phyloP scores from a whole-genome alignment of 2,888 invertebrate genomes.

The Drosophila borealis region DNA sequence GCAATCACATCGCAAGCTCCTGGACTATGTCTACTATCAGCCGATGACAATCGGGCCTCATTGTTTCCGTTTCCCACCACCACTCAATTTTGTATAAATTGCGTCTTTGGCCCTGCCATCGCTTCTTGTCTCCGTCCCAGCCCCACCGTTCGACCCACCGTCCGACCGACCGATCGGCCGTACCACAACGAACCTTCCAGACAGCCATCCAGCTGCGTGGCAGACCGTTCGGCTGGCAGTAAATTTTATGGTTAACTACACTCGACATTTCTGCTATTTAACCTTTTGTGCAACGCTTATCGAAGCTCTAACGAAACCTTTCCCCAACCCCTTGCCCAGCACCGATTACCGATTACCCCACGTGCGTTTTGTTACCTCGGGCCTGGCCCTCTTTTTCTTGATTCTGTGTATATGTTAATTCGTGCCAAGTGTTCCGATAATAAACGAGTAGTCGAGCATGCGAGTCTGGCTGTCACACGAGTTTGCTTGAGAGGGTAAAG shows the following conservation, averaged over 20 bases:
- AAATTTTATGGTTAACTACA: conserved; percentile 75
- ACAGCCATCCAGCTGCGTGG: conserved; percentile 62
- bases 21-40: conserved; percentile 53
- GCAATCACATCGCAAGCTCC: conserved; percentile 51
- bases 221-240: conserved; percentile 54
- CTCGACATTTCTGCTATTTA: conserved; percentile 66
- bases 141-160: neutral
- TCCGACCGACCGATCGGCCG: conserved; percentile 7
- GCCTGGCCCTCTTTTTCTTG: conserved; percentile 34
- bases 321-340: conserved; percentile 4
- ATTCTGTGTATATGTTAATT: conserved; percentile 63
- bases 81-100: conserved; percentile 62
- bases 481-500: conserved; percentile 9
- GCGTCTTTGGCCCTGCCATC: conserved; percentile 63
- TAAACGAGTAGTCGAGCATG: conserved; percentile 22
- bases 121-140: conserved; percentile 7
- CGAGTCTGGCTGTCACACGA: conserved; percentile 19
- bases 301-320: conserved; percentile 42
- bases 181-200: conserved; percentile 29
- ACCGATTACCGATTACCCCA: conserved; percentile 41
- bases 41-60: conserved; percentile 83
- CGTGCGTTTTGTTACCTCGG: conserved; percentile 55
- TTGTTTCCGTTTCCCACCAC: conserved; percentile 81
- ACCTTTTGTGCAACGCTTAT: conserved; percentile 70
- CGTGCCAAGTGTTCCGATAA: conserved; percentile 68